Conservation (phyloP, 1,140 invertebrate species). For the Camponotus vicinus region DNA sequence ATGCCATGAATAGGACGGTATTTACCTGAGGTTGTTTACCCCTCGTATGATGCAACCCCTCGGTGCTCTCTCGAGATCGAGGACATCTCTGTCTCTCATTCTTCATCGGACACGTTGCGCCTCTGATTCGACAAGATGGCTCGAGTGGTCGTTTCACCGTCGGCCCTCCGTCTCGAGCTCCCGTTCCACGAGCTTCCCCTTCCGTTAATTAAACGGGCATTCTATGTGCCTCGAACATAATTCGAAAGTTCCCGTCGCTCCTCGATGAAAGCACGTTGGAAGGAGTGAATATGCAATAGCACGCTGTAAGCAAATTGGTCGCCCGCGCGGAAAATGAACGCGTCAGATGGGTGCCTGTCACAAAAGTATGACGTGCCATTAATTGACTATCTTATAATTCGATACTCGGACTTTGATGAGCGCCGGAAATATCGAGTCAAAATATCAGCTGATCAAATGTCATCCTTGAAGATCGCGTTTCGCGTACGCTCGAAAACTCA, state of each 20-base stretch:
- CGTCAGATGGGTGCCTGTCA: not conserved
- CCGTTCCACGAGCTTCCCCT: not conserved
- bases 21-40: constrained; percentile 67
- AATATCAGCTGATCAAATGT: constrained; percentile 26
- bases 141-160: constrained; percentile 42
- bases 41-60: constrained; percentile 34
- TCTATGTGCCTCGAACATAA: constrained; percentile 48
- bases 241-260: constrained; percentile 44
- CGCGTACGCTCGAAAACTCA: constrained; percentile 55
- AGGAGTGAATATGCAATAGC: constrained; percentile 55
- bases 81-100: not conserved
- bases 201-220: constrained; percentile 59
- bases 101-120: constrained; percentile 24
- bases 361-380: constrained; percentile 30
- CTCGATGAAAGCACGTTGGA: constrained; percentile 14
- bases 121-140: constrained; percentile 41
- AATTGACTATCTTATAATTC: constrained; percentile 44
- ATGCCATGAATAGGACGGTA: constrained; percentile 45
- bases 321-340: constrained; percentile 29
- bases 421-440: constrained; percentile 29
- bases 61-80: constrained; percentile 29
- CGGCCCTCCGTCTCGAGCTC: not conserved
- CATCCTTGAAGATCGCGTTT: constrained; percentile 50
- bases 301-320: constrained; percentile 52
- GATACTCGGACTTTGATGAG: constrained; percentile 22